phyloP scores from a whole-genome alignment of 2,113 vertebrate genomes.

The Melanostigma gelatinosum region DNA sequence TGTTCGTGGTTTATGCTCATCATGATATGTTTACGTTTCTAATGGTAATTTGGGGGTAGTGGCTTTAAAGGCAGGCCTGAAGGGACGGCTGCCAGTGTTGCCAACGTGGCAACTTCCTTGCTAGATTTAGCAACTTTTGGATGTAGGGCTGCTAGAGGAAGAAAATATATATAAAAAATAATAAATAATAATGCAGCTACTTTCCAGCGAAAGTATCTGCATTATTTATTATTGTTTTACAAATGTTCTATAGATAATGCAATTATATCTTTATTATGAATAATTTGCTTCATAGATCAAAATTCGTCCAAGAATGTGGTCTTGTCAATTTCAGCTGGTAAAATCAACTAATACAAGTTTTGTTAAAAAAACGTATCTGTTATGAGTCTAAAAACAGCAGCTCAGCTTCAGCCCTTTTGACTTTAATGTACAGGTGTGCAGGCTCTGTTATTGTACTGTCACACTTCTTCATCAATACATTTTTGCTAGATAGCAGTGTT shows the following conservation, averaged over 20 bases:
- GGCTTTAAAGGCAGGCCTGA: too few relatives aligned
- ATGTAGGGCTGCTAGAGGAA: neutral
- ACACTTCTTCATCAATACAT: conserved; percentile 1
- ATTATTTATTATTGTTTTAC: too few relatives aligned
- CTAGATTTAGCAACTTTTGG: neutral
- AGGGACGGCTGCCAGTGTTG: too few relatives aligned
- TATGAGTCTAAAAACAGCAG: conserved; percentile 6
- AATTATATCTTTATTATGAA: too few relatives aligned
- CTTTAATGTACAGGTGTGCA: neutral
- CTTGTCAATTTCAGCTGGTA: conserved; percentile 2
- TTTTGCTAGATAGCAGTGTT: conserved; percentile 1
- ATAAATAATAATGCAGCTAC: too few relatives aligned
- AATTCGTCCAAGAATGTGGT: neutral
- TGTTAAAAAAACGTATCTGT: neutral
- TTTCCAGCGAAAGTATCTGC: too few relatives aligned
- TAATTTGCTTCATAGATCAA: neutral
- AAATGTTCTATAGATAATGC: too few relatives aligned
- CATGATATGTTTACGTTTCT: neutral
- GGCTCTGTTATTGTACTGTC: conserved; percentile 4
- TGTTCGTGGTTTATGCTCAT: neutral
- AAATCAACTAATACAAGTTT: neutral
- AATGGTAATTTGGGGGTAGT: too few relatives aligned
- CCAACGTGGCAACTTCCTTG: neutral
- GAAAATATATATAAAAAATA: too few relatives aligned
- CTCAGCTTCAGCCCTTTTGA: neutral